phyloP scores from a whole-genome alignment of 2,797 vertebrate genomes.

The Sebastes hopkinsi region DNA sequence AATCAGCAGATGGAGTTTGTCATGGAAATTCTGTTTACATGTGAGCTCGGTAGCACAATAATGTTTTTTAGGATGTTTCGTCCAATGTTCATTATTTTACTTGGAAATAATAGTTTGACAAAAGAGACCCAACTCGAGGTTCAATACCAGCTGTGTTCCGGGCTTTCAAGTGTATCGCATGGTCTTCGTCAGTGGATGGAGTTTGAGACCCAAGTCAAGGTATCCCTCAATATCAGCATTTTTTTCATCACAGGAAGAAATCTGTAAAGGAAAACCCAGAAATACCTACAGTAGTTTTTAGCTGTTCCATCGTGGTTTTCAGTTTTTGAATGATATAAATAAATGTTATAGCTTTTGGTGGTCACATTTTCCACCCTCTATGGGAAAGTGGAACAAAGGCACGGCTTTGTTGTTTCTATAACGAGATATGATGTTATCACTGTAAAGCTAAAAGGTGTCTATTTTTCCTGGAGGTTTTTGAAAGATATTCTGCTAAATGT shows the following conservation, averaged over 20 bases:
- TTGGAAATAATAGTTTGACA: not conserved
- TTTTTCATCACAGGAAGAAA: not conserved
- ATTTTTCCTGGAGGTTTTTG: not conserved
- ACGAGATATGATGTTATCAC: not conserved
- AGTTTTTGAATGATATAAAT: not conserved
- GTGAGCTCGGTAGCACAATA: too few relatives aligned
- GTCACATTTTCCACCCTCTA: not conserved
- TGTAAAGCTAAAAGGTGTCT: not conserved
- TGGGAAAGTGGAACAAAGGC: not conserved
- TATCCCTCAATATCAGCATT: not conserved
- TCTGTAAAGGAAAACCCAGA: not conserved
- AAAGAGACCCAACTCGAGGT: not conserved
- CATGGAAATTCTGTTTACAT: too few relatives aligned
- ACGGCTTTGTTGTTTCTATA: not conserved
- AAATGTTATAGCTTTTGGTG: not conserved
- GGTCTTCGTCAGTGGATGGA: not conserved
- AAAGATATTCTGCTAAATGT: not conserved
- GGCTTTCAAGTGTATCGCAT: not conserved
- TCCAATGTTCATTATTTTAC: not conserved
- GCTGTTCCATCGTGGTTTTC: not conserved
- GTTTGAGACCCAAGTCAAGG: not conserved
- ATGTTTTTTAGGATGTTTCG: too few relatives aligned
- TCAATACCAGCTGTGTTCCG: not conserved
- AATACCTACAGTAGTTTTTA: not conserved
- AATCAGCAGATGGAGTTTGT: too few relatives aligned